Evolutionary conservation across 2,888 invertebrate species (phyloP).

Genomic region (Caenorhabditis zanzibari): DNA sequence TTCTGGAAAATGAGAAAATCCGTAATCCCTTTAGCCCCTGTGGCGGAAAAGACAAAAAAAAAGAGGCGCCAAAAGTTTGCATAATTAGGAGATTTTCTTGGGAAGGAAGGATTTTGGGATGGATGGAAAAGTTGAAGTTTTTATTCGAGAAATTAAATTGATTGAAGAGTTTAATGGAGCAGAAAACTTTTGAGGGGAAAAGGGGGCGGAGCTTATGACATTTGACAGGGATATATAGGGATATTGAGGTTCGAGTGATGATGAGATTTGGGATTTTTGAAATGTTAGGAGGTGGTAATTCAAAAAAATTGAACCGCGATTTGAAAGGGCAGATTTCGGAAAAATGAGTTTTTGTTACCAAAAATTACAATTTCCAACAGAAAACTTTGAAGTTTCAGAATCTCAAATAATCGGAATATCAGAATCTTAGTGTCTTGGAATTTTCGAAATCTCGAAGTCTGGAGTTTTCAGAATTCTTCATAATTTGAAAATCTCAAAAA

Average conservation of each 20-base stretch:
- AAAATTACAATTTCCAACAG: neutral
- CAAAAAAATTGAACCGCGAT: too few relatives aligned
- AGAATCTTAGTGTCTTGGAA: too few relatives aligned
- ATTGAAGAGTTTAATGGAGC: conserved; percentile 8
- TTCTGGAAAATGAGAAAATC: conserved; percentile 32
- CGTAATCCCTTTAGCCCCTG: conserved; percentile 51
- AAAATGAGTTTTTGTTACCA: neutral
- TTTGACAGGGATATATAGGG: neutral
- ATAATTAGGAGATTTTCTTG: conserved; percentile 42
- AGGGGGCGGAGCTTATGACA: neutral
- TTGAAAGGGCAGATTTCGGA: too few relatives aligned
- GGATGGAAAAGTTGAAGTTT: neutral
- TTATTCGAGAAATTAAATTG: neutral
- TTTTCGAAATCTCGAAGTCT: too few relatives aligned
- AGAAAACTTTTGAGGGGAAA: neutral
- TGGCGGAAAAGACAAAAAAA: neutral
- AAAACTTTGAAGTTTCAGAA: too few relatives aligned
- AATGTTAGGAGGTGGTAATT: too few relatives aligned
- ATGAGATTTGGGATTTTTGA: too few relatives aligned
- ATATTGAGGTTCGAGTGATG: too few relatives aligned
- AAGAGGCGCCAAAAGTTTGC: conserved; percentile 33
- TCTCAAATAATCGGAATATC: too few relatives aligned
- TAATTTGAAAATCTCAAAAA: too few relatives aligned
- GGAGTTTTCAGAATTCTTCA: too few relatives aligned
- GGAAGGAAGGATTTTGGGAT: neutral